Percentiles rank a stretch among this genome's conserved stretches.
Evolutionary conservation across 1,140 invertebrate species (phyloP).

Genomic region (Harlomillsia oculata): DNA sequence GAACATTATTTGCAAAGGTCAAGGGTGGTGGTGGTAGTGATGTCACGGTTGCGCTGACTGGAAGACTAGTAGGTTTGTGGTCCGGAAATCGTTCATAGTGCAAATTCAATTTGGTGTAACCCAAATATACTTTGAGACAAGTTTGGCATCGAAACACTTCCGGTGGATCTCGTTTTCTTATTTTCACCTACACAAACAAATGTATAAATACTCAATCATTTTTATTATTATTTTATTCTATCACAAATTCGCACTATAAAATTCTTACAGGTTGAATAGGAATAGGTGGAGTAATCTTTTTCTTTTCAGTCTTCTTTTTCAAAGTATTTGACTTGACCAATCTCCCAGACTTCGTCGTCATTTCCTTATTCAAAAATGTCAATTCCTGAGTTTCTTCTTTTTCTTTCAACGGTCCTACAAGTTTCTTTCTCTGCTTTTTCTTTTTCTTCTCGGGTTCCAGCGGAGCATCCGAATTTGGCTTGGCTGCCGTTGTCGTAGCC

Average conservation of each 20-base stretch:
- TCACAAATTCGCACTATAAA: too few relatives aligned
- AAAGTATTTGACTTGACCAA: not conserved
- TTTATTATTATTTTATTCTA: too few relatives aligned
- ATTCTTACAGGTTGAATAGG: too few relatives aligned
- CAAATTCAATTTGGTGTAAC: conserved; percentile 22
- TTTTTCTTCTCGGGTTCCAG: not conserved
- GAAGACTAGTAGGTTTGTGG: conserved; percentile 11
- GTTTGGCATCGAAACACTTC: conserved; percentile 26
- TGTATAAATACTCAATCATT: too few relatives aligned
- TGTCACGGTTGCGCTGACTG: not conserved
- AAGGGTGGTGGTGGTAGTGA: too few relatives aligned
- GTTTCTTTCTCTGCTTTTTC: conserved; percentile 9
- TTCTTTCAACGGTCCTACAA: too few relatives aligned
- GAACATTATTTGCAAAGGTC: too few relatives aligned
- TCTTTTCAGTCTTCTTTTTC: conserved; percentile 2
- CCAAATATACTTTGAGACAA: conserved; percentile 29
- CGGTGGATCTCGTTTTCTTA: conserved; percentile 25
- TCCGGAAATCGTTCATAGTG: conserved; percentile 31
- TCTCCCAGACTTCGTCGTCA: not conserved
- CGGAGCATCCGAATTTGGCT: not conserved
- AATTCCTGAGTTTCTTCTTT: too few relatives aligned
- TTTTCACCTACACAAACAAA: too few relatives aligned
- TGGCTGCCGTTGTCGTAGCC: not conserved
- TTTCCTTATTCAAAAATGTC: conserved; percentile 17
- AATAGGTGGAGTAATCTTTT: not conserved